Conservation (phyloP, 2,113 vertebrate genomes). For the Gobio gobio region DNA sequence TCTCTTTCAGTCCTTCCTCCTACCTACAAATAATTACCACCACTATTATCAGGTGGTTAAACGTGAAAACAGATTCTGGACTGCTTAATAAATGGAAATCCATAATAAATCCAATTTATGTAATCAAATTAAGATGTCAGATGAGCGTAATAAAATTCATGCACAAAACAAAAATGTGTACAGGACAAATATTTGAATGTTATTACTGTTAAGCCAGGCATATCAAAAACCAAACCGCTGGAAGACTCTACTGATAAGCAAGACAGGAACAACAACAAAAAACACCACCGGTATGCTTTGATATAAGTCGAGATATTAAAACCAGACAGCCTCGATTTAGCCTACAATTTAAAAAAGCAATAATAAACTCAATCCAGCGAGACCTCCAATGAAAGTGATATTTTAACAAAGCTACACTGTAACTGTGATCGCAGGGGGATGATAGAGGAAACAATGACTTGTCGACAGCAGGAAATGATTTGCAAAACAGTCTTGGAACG, state of each 20-base stretch:
- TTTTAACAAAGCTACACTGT: slow-evolving; percentile 31
- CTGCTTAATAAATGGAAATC: slow-evolving; percentile 5
- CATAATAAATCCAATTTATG: slow-evolving; percentile 2
- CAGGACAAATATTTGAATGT: slow-evolving; percentile 8
- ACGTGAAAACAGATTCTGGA: neutral
- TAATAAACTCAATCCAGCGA: slow-evolving; percentile 20
- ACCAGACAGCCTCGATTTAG: slow-evolving; percentile 4
- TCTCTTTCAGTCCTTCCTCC: neutral
- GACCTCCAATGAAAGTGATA: slow-evolving; percentile 13
- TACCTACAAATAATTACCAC: neutral
- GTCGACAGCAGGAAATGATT: slow-evolving; percentile 23
- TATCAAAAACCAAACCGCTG: neutral
- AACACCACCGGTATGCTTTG: neutral
- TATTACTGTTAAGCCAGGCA: neutral
- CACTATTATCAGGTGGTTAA: neutral
- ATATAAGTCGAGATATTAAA: slow-evolving; percentile 23
- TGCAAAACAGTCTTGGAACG: slow-evolving; percentile 19
- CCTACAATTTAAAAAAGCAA: slow-evolving; percentile 20
- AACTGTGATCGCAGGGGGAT: slow-evolving; percentile 2
- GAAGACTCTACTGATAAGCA: neutral
- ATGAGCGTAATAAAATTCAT: slow-evolving; percentile 6
- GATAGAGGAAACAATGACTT: slow-evolving; percentile 26
- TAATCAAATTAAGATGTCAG: slow-evolving; percentile 23
- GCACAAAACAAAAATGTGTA: neutral
- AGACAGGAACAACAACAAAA: neutral